Percentiles rank a stretch among this genome's conserved stretches.
Conservation (phyloP, 1,140 invertebrate genomes). For the Bombus terrestris region DNA sequence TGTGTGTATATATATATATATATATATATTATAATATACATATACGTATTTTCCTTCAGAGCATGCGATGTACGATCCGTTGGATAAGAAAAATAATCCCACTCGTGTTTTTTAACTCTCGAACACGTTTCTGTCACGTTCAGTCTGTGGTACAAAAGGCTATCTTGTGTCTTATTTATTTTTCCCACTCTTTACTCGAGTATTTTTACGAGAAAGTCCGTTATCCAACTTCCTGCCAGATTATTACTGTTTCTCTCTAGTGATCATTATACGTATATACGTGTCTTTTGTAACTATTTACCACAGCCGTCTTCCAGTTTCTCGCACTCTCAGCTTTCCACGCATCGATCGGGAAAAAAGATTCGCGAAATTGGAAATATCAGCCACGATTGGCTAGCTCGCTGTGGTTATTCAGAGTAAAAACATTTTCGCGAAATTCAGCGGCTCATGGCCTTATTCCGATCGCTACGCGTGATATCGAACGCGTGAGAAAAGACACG, state of each 20-base stretch:
- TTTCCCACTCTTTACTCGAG: background rate
- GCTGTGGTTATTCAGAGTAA: background rate
- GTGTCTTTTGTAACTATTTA: conserved; percentile 22
- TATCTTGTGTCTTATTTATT: conserved; percentile 13
- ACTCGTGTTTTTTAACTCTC: conserved; percentile 34
- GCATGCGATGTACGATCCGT: conserved; percentile 62
- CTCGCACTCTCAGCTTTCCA: conserved; percentile 50
- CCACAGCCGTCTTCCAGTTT: conserved; percentile 37
- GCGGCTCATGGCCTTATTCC: background rate
- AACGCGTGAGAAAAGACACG: background rate
- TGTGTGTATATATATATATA: no score
- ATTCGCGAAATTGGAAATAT: background rate
- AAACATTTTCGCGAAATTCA: background rate
- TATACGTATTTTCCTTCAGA: conserved; percentile 51
- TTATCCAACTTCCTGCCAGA: conserved; percentile 12
- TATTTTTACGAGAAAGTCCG: background rate
- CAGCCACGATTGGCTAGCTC: background rate
- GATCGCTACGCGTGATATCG: background rate
- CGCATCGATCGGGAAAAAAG: background rate
- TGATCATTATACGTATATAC: background rate
- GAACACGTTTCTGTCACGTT: conserved; percentile 38
- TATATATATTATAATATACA: background rate
- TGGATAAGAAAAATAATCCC: conserved; percentile 26
- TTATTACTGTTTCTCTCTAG: conserved; percentile 8
- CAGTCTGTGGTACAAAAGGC: background rate